These are phyloP conservation scores for Acanthornis magna DNA, from an alignment of 2,797 vertebrate genomes.

Conservation along the genomic window DNA sequence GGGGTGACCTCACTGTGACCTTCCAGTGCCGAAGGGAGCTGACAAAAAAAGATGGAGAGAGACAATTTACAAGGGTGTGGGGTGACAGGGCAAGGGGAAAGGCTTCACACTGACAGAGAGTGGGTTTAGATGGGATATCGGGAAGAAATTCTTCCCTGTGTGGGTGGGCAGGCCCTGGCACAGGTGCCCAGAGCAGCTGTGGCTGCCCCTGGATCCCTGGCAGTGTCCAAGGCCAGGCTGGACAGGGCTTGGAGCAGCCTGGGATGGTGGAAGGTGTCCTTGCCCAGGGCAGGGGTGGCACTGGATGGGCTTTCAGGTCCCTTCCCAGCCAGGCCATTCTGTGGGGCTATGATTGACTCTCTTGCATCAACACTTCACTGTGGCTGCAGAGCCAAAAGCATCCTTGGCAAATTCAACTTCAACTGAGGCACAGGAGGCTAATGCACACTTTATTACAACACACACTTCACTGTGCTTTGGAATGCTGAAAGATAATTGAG, in stretches of 20 bases:
- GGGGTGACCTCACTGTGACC: rapidly evolving
- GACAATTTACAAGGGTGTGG: rapidly evolving
- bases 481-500: not conserved
- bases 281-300: not conserved
- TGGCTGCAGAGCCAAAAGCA: not conserved
- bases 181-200: not conserved
- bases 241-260: not conserved
- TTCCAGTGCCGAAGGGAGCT: rapidly evolving
- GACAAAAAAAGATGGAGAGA: not conserved
- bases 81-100: rapidly evolving
- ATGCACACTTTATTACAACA: not conserved
- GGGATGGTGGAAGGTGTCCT: not conserved
- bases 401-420: not conserved
- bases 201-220: not conserved
- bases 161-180: rapidly evolving
- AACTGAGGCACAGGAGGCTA: not conserved
- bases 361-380: too few relatives aligned
- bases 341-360: not conserved
- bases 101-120: rapidly evolving
- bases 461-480: not conserved
- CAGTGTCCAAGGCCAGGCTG: not conserved
- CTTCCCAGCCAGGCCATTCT: not conserved
- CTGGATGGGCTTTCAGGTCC: not conserved
- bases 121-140: rapidly evolving
- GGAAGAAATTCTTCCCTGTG: rapidly evolving